Conservation (phyloP, 2,797 vertebrate genomes). For the Aulostomus chinensis region DNA sequence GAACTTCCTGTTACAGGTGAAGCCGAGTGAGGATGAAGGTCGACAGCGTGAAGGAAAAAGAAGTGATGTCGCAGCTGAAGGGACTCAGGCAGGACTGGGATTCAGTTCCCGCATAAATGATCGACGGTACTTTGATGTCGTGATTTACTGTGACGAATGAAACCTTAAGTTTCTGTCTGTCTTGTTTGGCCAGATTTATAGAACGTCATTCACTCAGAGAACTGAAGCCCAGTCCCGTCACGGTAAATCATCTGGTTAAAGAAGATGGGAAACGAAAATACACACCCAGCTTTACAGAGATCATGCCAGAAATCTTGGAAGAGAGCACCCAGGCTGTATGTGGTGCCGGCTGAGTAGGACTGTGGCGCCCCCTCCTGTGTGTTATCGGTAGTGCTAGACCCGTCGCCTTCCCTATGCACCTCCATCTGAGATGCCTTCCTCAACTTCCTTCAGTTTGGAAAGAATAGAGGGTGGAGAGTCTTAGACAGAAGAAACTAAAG, state of each 20-base stretch:
- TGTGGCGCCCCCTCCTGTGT: constrained; percentile 92
- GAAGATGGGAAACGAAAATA: constrained; percentile 81
- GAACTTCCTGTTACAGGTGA: background rate
- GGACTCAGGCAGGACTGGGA: constrained; percentile 42
- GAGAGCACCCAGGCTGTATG: constrained; percentile 90
- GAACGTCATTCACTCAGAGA: too few relatives aligned
- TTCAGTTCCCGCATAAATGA: constrained; percentile 21
- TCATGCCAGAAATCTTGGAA: constrained; percentile 98
- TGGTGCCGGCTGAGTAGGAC: constrained; percentile 85
- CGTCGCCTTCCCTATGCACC: constrained; percentile 98
- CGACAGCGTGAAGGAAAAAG: background rate
- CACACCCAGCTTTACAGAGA: constrained; percentile 99
- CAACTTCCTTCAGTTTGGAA: constrained; percentile 95
- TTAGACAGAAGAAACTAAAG: constrained; percentile 47
- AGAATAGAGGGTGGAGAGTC: constrained; percentile 76
- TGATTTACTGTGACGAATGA: background rate
- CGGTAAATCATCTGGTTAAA: constrained; percentile 37
- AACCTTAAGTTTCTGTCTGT: background rate
- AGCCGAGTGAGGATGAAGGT: background rate
- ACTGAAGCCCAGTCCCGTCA: constrained; percentile 33
- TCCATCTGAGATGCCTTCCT: constrained; percentile 98
- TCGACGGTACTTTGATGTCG: too few relatives aligned
- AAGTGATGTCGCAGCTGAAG: constrained; percentile 78
- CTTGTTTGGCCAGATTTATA: background rate
- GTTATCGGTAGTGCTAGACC: constrained; percentile 99